phyloP scores from a whole-genome alignment of 1,140 invertebrate species.

The Heliconius nattereri region DNA sequence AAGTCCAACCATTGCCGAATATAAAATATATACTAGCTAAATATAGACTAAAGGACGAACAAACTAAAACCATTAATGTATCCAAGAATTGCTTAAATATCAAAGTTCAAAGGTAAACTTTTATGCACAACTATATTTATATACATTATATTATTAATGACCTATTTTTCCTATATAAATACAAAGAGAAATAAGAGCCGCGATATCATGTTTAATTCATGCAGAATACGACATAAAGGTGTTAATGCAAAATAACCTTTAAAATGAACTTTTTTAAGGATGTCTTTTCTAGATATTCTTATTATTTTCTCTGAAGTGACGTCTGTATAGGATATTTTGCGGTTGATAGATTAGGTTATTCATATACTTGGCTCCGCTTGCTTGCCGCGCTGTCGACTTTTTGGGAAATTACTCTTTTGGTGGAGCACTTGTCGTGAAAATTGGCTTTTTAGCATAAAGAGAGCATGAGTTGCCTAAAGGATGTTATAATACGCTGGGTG shows the following conservation, averaged over 20 bases:
- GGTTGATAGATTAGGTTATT: constrained; percentile 20
- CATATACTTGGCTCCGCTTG: not conserved
- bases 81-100: not conserved
- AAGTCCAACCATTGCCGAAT: too few relatives aligned
- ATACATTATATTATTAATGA: not conserved
- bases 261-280: not conserved
- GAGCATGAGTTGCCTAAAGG: not conserved
- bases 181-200: constrained; percentile 14
- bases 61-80: not conserved
- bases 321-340: constrained; percentile 1
- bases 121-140: not conserved
- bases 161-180: constrained; percentile 12
- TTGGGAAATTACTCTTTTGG: not conserved
- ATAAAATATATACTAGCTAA: not conserved
- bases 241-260: not conserved
- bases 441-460: constrained; percentile 1
- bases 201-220: constrained; percentile 21
- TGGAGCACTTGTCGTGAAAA: constrained; percentile 10
- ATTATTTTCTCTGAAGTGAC: not conserved
- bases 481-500: not conserved
- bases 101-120: not conserved
- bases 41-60: not conserved
- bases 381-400: not conserved
- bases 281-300: not conserved
- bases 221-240: not conserved